Conservation (phyloP, 1,140 invertebrate species). For the Euborellia annulipes region DNA sequence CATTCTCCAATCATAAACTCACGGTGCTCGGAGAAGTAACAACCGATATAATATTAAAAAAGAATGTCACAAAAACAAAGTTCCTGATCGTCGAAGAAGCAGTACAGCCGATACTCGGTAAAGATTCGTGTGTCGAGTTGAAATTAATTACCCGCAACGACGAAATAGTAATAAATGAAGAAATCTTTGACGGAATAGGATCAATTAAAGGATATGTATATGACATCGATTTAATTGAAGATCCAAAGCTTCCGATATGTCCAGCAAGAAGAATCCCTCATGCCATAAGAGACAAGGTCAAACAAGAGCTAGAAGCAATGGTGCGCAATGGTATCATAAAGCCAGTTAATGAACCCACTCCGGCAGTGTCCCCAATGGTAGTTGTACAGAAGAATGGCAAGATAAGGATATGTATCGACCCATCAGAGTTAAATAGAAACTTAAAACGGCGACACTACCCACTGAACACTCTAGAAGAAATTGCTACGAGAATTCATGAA, state of each 20-base stretch:
- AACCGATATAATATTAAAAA: background rate
- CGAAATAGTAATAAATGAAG: background rate
- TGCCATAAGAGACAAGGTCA: constrained; percentile 8
- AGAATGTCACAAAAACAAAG: background rate
- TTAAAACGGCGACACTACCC: constrained; percentile 7
- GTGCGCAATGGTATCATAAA: constrained; percentile 1
- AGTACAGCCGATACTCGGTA: too few species aligned
- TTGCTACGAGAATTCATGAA: constrained; percentile 5
- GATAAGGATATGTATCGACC: constrained; percentile 6
- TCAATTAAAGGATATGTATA: constrained; percentile 6
- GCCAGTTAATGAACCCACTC: constrained; percentile 8
- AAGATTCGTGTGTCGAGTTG: background rate
- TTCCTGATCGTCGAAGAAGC: background rate
- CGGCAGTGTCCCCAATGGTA: constrained; percentile 8
- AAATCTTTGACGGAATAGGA: constrained; percentile 2
- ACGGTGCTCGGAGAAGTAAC: background rate
- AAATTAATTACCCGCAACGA: background rate
- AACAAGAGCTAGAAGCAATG: constrained; percentile 8
- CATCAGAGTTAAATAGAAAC: constrained; percentile 5
- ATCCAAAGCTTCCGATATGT: constrained; percentile 2
- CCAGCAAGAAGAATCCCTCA: constrained; percentile 5
- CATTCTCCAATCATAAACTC: background rate
- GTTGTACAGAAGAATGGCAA: constrained; percentile 5
- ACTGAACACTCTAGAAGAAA: constrained; percentile 8
- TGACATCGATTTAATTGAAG: constrained; percentile 7